Evolutionary conservation across 2,888 invertebrate species (phyloP).

Genomic region (Amphipoea lucens): DNA sequence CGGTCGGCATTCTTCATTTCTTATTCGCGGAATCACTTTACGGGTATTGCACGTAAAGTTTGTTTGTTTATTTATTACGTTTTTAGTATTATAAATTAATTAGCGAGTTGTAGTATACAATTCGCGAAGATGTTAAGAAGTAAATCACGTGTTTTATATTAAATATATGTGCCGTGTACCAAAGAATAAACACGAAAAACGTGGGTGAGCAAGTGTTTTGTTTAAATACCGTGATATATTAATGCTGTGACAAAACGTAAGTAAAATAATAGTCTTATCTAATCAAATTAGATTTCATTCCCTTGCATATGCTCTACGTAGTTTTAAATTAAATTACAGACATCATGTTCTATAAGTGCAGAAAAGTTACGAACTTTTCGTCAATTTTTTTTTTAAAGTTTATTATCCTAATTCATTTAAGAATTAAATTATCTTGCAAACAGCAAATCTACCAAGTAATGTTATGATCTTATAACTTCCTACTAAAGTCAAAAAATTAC

Average conservation of each 20-base stretch:
- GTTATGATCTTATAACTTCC: background rate
- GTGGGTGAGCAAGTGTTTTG: constrained; percentile 54
- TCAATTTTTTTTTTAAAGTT: background rate
- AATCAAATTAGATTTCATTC: constrained; percentile 28
- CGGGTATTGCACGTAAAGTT: constrained; percentile 29
- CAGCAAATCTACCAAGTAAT: background rate
- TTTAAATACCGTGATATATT: constrained; percentile 27
- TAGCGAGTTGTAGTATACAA: constrained; percentile 23
- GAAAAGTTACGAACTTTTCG: background rate
- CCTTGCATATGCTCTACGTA: background rate
- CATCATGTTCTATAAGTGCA: accelerated
- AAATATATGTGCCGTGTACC: constrained; percentile 37
- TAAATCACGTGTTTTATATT: constrained; percentile 31
- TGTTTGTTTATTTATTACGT: constrained; percentile 45
- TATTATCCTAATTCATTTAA: background rate
- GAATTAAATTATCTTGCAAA: background rate
- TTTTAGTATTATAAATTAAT: constrained; percentile 32
- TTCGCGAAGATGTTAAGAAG: constrained; percentile 36
- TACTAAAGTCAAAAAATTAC: background rate
- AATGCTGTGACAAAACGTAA: constrained; percentile 43
- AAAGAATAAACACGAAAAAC: constrained; percentile 28
- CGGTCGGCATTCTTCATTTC: too few species aligned
- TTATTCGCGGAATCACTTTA: constrained; percentile 36
- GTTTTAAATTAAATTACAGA: constrained; percentile 6
- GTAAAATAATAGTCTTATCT: constrained; percentile 42